Base-by-base conservation (phyloP, 2,113 vertebrate species). In the Thymallus thymallus region DNA sequence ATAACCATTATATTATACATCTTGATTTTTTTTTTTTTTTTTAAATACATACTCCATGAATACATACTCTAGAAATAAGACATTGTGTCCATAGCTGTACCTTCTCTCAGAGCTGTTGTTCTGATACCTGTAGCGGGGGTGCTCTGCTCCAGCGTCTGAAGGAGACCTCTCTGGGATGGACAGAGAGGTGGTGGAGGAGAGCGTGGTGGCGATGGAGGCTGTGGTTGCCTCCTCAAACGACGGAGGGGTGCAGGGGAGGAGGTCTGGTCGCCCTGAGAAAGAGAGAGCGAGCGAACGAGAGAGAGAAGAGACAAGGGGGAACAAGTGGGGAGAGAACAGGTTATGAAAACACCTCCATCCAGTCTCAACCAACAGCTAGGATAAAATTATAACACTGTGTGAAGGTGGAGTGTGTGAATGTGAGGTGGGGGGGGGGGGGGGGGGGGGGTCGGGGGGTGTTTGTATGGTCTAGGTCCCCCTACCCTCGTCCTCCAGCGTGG, bases 201-300 rank as follows among this genome's bases (percentile, higher is more conserved):
- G 92, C 0, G 97, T 98, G 0, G 98, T 99, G 82, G 98, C 97
- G 18, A 99, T 99, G 64, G 98, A 99, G 10, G 97, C 98, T 0
- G 97, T 99, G 76, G 97, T 99, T 48, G 98, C 98, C 88, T 99
- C 98, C 85, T 99, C 98, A 63, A 99, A 98, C 0, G 98, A 99
- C 0, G 98, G 98, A n/a, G 97, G 97, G 2, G 98, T 99, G 85
- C 96, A 98, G 51, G 97, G 96, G 29, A 98, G 93, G 65, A 98
- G 92, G 82, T 99, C 97, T 0, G 94, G 92, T 79, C 97, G 94
- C 64, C 95, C 98, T 97, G 87, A 16, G 64, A 62, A 32, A 3
- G 32, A 32, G 35, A 41, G 35, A 32, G 6, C 6, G 32, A 1
- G 26, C 5, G 23, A 18, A 13, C 29, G 26, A 46, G 45, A 26